Conservation (phyloP, 1,140 invertebrate genomes). For the Anoplophora glabripennis region DNA sequence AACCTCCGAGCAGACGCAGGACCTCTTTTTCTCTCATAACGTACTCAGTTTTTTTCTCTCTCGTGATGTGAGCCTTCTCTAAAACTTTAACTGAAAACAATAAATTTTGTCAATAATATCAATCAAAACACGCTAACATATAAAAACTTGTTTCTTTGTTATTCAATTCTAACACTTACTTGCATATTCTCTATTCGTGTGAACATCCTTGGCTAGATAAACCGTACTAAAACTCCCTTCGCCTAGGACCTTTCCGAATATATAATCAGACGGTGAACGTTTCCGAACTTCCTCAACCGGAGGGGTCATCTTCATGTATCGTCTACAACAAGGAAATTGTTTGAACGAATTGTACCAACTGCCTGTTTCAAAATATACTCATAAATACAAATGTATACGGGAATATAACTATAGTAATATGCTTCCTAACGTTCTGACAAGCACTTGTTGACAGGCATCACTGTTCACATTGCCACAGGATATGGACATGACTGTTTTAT, state of each 20-base stretch:
- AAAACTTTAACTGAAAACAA: slow-evolving; percentile 89
- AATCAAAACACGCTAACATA: not conserved
- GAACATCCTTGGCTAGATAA: slow-evolving; percentile 89
- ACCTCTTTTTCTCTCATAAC: slow-evolving; percentile 92
- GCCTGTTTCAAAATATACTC: too few relatives aligned
- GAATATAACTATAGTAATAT: too few relatives aligned
- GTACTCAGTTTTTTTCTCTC: slow-evolving; percentile 90
- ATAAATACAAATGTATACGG: too few relatives aligned
- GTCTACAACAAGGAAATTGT: not conserved
- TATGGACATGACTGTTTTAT: too few relatives aligned
- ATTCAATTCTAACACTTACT: slow-evolving; percentile 65
- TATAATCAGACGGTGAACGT: slow-evolving; percentile 81
- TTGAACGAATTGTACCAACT: too few relatives aligned
- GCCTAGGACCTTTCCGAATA: slow-evolving; percentile 93
- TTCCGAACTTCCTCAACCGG: slow-evolving; percentile 54
- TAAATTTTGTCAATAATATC: too few relatives aligned
- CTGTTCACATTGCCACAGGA: too few relatives aligned
- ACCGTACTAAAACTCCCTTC: slow-evolving; percentile 97
- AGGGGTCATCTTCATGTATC: slow-evolving; percentile 24
- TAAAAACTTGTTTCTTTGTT: not conserved
- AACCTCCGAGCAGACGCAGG: slow-evolving; percentile 69
- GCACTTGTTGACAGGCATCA: too few relatives aligned
- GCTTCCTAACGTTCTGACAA: too few relatives aligned
- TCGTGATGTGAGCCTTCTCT: slow-evolving; percentile 87
- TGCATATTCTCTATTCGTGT: slow-evolving; percentile 86